Evolutionary conservation across 2,888 invertebrate genomes (phyloP), one percentile per base, ranked within the genome.

Genomic region (Epinotia bilunana): DNA sequence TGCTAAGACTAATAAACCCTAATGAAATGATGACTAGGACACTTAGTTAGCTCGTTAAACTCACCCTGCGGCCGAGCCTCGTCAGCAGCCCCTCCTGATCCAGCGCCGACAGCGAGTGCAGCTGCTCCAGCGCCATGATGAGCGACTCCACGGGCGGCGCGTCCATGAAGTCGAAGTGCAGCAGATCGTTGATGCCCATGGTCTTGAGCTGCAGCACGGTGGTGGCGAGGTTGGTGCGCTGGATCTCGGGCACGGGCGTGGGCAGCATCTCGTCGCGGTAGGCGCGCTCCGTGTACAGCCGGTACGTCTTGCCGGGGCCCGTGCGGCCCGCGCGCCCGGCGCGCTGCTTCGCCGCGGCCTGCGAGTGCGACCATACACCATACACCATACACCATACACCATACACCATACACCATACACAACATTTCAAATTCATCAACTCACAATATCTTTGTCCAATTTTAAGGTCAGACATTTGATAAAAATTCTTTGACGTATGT

Each of bases 151-250:
- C 98, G 0, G 99, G 99, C 33, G 99, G 99, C 0, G 99, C 98
- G 90, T 99, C 99, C 99, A 99, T 99, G 94, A 99, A 99, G 94
- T 99, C 99, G 89, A 99, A 99, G 88, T 99, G 98, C 28, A 99
- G 92, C 72, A 99, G 94, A 93, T 99, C 99, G 88, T 99, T 99
- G 83, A 99, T 99, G 39, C 99, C 99, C 99, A 99, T 99, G 0
- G 99, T 99, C 90, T 99, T 99, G 53, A 99, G 92, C 83, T 99
- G 99, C 16, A 99, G 91, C 55, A 99, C 96, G 0, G 99, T 99
- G 16, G 98, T 98, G 0, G 99, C 99, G 82, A 99, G 95, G 94
- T 99, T 99, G 1, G 99, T 99, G 46, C 99, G 95, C 90, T 99
- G 99, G 85, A 99, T 99, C 95, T 99, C 99, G 0, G 99, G 99